Evolutionary conservation across 2,888 invertebrate species (phyloP).

Genomic region (Drosophila ustulata): DNA sequence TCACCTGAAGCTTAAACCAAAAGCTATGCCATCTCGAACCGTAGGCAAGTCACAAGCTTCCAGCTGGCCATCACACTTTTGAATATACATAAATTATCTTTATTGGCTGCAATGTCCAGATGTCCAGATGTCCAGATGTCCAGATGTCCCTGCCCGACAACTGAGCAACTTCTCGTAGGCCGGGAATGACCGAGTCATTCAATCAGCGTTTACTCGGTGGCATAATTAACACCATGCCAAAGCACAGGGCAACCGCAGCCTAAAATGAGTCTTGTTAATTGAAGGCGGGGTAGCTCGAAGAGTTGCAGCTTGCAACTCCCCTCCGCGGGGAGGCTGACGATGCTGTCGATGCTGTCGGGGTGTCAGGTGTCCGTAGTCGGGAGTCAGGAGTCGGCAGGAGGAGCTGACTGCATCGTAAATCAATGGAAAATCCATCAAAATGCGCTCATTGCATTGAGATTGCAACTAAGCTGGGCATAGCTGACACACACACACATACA

Average conservation of each 20-base stretch:
- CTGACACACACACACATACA: slow-evolving; percentile 14
- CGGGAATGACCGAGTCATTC: slow-evolving; percentile 50
- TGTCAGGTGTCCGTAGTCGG: neutral
- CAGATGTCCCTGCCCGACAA: slow-evolving; percentile 27
- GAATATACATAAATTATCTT: slow-evolving; percentile 75
- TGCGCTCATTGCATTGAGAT: slow-evolving; percentile 73
- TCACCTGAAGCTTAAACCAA: neutral
- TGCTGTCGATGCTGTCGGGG: neutral
- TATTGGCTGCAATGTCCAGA: slow-evolving; percentile 63
- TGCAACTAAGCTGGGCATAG: slow-evolving; percentile 67
- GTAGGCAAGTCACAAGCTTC: slow-evolving; percentile 3
- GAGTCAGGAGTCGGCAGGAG: neutral
- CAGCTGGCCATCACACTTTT: slow-evolving; percentile 50
- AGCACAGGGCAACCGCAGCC: slow-evolving; percentile 34
- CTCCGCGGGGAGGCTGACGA: neutral
- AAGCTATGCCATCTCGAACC: slow-evolving; percentile 5
- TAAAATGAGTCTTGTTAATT: slow-evolving; percentile 71
- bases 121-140: slow-evolving; percentile 2
- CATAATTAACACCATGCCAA: slow-evolving; percentile 44
- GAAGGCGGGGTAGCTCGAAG: slow-evolving; percentile 33
- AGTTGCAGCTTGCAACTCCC: slow-evolving; percentile 3
- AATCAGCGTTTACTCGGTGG: slow-evolving; percentile 57
- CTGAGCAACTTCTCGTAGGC: slow-evolving; percentile 25
- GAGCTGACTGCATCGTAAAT: slow-evolving; percentile 68
- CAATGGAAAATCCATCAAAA: slow-evolving; percentile 81